phyloP scores from a whole-genome alignment of 1,140 invertebrate species.

The Andrena cerasifolii region DNA sequence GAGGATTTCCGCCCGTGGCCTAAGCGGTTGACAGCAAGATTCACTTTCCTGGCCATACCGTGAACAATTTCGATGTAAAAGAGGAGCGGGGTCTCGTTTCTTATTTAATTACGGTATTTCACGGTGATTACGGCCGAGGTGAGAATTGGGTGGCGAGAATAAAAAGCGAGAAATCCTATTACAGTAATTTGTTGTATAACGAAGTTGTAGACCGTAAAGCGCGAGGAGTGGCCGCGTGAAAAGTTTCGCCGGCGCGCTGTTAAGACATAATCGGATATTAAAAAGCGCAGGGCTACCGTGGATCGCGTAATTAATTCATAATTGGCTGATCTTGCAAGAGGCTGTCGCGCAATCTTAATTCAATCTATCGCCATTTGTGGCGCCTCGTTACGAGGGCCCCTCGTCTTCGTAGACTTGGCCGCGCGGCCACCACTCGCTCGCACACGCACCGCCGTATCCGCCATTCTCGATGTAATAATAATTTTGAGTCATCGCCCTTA shows the following conservation, averaged over 20 bases:
- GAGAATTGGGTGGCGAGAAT: conserved; percentile 19
- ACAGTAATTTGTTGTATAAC: conserved; percentile 49
- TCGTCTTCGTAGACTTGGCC: conserved; percentile 52
- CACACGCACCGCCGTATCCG: conserved; percentile 48
- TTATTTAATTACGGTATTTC: conserved; percentile 29
- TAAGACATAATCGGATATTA: conserved; percentile 81
- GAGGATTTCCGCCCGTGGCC: background rate
- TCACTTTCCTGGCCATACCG: background rate
- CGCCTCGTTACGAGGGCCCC: conserved; percentile 74
- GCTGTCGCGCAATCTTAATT: conserved; percentile 80
- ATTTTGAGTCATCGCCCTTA: conserved; percentile 72
- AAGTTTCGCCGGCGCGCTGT: conserved; percentile 70
- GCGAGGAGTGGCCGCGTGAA: conserved; percentile 49
- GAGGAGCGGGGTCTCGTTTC: background rate
- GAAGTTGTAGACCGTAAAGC: conserved; percentile 50
- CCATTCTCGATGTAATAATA: conserved; percentile 67
- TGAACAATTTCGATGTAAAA: background rate
- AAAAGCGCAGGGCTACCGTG: conserved; percentile 76
- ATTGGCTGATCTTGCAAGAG: conserved; percentile 80
- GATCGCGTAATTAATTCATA: conserved; percentile 81
- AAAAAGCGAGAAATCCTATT: conserved; percentile 23
- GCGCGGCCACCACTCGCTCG: conserved; percentile 19
- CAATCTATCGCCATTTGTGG: conserved; percentile 80
- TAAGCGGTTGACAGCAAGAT: background rate
- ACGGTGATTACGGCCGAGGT: conserved; percentile 16